Conservation (phyloP, 2,113 vertebrate genomes). For the Pycnonotus jocosus region DNA sequence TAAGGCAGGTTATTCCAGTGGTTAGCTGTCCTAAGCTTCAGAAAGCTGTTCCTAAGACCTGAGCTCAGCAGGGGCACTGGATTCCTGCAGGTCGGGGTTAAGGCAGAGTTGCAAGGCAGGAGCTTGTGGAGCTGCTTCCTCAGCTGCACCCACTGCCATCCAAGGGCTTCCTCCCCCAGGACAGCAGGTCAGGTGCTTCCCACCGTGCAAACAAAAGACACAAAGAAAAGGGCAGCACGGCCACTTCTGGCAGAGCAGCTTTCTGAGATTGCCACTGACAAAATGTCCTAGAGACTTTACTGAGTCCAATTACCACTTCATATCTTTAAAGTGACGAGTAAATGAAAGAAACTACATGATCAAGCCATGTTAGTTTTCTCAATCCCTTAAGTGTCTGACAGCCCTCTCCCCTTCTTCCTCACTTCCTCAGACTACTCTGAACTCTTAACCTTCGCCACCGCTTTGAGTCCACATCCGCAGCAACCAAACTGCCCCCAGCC, state of each 20-base stretch:
- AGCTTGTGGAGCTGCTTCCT: background rate
- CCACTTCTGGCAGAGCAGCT: background rate
- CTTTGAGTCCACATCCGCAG: conserved; percentile 37
- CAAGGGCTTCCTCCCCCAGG: background rate
- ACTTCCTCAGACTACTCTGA: conserved; percentile 3
- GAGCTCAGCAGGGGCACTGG: background rate
- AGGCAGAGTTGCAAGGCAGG: background rate
- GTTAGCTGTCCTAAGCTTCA: background rate
- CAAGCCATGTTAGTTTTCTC: conserved; percentile 39
- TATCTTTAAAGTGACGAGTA: conserved; percentile 13
- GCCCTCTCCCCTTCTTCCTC: background rate
- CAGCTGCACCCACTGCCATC: background rate
- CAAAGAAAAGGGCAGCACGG: conserved; percentile 29
- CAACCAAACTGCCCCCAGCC: background rate
- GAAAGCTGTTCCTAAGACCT: background rate
- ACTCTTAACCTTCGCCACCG: background rate
- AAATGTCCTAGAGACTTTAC: conserved; percentile 36
- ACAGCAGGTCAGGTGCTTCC: background rate
- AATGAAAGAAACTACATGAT: conserved; percentile 58
- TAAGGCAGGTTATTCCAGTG: background rate
- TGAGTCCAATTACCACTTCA: conserved; percentile 44
- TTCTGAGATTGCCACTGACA: conserved; percentile 13
- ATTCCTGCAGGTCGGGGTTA: background rate
- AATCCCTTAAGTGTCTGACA: conserved; percentile 1
- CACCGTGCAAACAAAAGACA: background rate